Evolutionary conservation across 1,140 invertebrate species (phyloP).

Genomic region (Ectropis grisescens): DNA sequence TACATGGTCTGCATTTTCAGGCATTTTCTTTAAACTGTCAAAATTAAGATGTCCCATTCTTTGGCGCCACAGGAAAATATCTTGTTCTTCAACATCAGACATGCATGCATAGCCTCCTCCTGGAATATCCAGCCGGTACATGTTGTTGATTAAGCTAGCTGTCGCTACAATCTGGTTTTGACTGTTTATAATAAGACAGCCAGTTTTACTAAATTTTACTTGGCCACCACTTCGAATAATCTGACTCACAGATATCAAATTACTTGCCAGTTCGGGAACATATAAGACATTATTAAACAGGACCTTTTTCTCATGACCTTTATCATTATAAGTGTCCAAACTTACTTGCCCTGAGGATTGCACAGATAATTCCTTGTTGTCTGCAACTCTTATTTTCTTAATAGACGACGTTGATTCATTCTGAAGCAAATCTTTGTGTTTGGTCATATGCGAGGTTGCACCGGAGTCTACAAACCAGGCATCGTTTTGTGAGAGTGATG

Average conservation of each 20-base stretch:
- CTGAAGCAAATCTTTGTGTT: slow-evolving; percentile 8
- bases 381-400: slow-evolving; percentile 15
- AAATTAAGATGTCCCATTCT: slow-evolving; percentile 29
- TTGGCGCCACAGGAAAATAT: slow-evolving; percentile 21
- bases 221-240: too few species aligned
- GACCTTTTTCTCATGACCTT: slow-evolving; percentile 13
- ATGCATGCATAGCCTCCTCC: too few species aligned
- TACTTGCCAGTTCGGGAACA: slow-evolving; percentile 21
- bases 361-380: slow-evolving; percentile 14
- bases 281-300: slow-evolving; percentile 21
- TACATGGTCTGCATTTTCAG: slow-evolving; percentile 11
- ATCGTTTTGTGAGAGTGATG: slow-evolving; percentile 8
- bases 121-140: too few species aligned
- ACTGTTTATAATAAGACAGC: too few species aligned
- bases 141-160: too few species aligned
- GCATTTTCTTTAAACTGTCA: slow-evolving; percentile 15
- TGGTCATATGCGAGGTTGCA: slow-evolving; percentile 16
- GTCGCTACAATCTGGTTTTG: too few species aligned
- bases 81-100: slow-evolving; percentile 15
- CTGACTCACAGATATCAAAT: too few species aligned
- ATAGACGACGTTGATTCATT: slow-evolving; percentile 1
- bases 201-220: too few species aligned
- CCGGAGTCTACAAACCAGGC: slow-evolving; percentile 18
- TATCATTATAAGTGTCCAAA: slow-evolving; percentile 9
- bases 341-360: slow-evolving; percentile 10